A percentile compares a stretch with the other conserved stretches of the same genome.
Conservation (phyloP, 2,888 invertebrate genomes). For the Trissolcus brochymenae region DNA sequence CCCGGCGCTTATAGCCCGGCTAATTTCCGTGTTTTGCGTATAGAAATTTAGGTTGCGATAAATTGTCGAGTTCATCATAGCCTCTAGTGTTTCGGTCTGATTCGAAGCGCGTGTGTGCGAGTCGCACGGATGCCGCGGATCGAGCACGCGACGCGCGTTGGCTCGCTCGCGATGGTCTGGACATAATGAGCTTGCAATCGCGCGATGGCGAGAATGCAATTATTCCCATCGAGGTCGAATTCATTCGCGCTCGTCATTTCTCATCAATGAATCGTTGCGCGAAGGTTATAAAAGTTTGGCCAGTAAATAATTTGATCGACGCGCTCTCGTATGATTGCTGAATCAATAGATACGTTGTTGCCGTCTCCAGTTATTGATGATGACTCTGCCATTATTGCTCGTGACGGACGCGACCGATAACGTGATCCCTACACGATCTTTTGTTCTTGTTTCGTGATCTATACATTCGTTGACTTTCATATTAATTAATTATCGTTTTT, state of each 20-base stretch:
- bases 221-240: conserved; percentile 57
- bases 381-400: conserved; percentile 24
- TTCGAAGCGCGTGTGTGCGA: conserved; percentile 61
- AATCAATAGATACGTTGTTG: conserved; percentile 46
- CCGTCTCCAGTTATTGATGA: conserved; percentile 18
- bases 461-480: too few species aligned
- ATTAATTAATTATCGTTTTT: too few species aligned
- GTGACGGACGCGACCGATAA: conserved; percentile 18
- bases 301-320: conserved; percentile 32
- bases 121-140: conserved; percentile 32
- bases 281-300: conserved; percentile 35
- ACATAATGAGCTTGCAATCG: conserved; percentile 47
- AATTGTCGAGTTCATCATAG: conserved; percentile 63
- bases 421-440: conserved; percentile 2
- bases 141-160: conserved; percentile 57
- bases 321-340: conserved; percentile 28
- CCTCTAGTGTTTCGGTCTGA: conserved; percentile 70
- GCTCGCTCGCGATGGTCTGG: conserved; percentile 48
- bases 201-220: conserved; percentile 45
- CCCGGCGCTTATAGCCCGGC: conserved; percentile 54
- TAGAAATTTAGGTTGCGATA: conserved; percentile 70
- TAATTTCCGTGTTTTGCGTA: conserved; percentile 64
- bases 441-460: not conserved
- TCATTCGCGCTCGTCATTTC: conserved; percentile 50
- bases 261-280: conserved; percentile 45